Base-by-base conservation (phyloP, 1,140 invertebrate genomes). In the Zaprionus gabonicus region DNA sequence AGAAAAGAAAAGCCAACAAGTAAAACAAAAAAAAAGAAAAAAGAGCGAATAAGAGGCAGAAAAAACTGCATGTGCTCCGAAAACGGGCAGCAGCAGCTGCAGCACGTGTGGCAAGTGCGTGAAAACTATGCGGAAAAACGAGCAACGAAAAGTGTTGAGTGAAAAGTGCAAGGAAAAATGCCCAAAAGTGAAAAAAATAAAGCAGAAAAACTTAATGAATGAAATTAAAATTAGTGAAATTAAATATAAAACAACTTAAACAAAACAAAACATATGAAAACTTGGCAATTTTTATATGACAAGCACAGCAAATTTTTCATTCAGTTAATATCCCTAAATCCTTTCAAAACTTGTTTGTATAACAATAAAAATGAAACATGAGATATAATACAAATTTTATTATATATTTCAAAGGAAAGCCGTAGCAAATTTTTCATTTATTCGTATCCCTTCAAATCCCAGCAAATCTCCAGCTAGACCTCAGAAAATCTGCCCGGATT, bases 1-100 rank as follows among this genome's bases (percentile, higher is more conserved):
- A 63, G 66, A 73, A 74, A 75, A 78, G 68, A 83, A 87, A 83
- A 88, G 74, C 83, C 83, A 87, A 87, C 83, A 87, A 87, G 83
- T 87, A 87, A 83, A 86, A 66, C 55, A 44, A 64, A 64, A 46
- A 57, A 63, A 31, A 57, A 27, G 23, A 60, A 62, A 69, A 69
- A 57, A 46, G 38, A 65, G 62, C 63, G 66, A 15, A 58, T 12
- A 46, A 49, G n/a, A 41, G 7, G n/a, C 28, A 73, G 28, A 15
- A 62, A 72, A 63, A 51, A 71, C 55, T 46, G 73, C 67, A 76
- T 68, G 71, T 68, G 70, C 65, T 44, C 44, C 63, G 25, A 55
- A 64, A 66, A 59, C 41, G 41, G 41, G 41, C 41, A 46, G 41
- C n/a, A 49, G 31, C 46, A 36, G 53, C 55, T 23, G 41, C 64